Conservation (phyloP, 2,113 vertebrate genomes). For the Salvelinus fontinalis region DNA sequence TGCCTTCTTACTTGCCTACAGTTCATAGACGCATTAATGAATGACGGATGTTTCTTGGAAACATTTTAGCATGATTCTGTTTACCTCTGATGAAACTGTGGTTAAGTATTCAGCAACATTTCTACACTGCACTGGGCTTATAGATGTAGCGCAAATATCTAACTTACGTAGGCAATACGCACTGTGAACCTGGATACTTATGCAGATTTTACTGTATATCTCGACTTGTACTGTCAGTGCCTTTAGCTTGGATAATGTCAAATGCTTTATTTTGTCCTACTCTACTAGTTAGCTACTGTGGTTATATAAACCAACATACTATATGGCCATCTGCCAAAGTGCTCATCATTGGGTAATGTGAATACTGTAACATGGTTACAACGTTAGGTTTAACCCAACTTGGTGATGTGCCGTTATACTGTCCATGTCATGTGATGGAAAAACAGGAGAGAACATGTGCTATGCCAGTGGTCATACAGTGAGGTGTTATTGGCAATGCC, state of each 20-base stretch:
- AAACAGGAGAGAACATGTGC: conserved; percentile 20
- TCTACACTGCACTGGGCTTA: background rate
- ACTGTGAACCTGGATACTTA: background rate
- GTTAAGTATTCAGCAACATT: background rate
- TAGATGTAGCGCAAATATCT: background rate
- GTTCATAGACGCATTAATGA: background rate
- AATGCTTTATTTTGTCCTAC: background rate
- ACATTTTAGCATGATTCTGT: background rate
- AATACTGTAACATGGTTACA: background rate
- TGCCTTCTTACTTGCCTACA: background rate
- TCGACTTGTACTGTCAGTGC: background rate
- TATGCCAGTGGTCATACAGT: conserved; percentile 35
- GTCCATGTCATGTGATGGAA: conserved; percentile 26
- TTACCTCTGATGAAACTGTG: background rate
- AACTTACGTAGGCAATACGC: background rate
- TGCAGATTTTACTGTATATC: background rate
- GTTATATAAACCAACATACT: background rate
- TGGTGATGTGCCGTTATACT: conserved; percentile 47
- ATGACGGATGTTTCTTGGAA: background rate
- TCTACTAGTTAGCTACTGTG: conserved; percentile 17
- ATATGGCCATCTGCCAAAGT: background rate
- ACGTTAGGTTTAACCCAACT: conserved; percentile 12
- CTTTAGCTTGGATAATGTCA: background rate
- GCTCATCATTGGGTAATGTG: background rate
- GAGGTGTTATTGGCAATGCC: conserved; percentile 19